These are phyloP conservation scores for Torymus texanus DNA, from an alignment of 2,888 invertebrate species.

Conservation along the genomic window DNA sequence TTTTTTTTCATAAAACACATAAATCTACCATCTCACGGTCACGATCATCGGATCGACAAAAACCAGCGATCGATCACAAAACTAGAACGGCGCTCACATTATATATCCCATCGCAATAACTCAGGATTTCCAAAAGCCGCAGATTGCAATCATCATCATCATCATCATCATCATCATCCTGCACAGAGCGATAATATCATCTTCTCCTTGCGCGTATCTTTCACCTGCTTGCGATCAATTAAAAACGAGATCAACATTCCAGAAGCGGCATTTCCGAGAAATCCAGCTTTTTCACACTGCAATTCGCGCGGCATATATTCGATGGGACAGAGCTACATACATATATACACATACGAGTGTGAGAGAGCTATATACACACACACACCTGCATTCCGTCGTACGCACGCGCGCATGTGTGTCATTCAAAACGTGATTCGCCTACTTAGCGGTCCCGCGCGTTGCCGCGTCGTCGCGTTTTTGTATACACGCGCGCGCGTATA, in stretches of 20 bases:
- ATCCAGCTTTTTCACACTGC: slow-evolving; percentile 22
- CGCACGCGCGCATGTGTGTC: slow-evolving; percentile 73
- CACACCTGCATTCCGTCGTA: slow-evolving; percentile 67
- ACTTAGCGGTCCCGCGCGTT: slow-evolving; percentile 53
- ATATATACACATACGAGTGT: not conserved
- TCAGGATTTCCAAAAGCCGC: too few relatives aligned
- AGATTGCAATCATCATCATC: too few relatives aligned
- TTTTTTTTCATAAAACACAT: too few relatives aligned
- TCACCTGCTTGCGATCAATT: slow-evolving; percentile 31
- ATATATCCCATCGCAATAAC: too few relatives aligned
- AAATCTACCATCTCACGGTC: too few relatives aligned
- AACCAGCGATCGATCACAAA: too few relatives aligned
- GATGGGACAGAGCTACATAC: slow-evolving; percentile 19
- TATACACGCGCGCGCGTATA: not conserved
- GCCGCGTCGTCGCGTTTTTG: slow-evolving; percentile 5
- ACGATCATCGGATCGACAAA: too few relatives aligned
- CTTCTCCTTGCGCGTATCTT: too few relatives aligned
- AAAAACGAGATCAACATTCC: slow-evolving; percentile 48
- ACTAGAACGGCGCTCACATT: too few relatives aligned
- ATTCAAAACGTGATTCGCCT: slow-evolving; percentile 73
- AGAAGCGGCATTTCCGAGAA: slow-evolving; percentile 47
- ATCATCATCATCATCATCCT: too few relatives aligned
- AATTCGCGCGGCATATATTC: slow-evolving; percentile 47
- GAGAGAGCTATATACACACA: slow-evolving; percentile 37
- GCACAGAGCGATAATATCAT: too few relatives aligned